phyloP scores from a whole-genome alignment of 2,113 vertebrate species.

The Corythoichthys haematopterus region DNA sequence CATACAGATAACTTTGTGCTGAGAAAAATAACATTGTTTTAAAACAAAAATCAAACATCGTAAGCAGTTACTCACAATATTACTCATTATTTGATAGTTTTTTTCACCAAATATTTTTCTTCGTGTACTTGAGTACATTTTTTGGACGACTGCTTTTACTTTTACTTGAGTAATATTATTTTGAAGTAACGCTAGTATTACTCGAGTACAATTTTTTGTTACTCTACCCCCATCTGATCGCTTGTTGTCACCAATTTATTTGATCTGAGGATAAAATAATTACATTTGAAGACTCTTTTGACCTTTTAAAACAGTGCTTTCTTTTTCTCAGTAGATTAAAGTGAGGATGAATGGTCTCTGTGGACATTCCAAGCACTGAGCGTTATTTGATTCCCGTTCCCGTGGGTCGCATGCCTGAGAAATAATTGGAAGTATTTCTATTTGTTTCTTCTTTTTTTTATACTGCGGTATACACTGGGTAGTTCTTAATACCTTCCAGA shows the following conservation, averaged over 20 bases:
- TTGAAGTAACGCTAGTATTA: too few species aligned
- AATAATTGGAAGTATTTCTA: conserved; percentile 70
- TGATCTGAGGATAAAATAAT: background rate
- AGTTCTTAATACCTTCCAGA: conserved; percentile 72
- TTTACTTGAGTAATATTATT: too few species aligned
- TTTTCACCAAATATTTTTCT: too few species aligned
- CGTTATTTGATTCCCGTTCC: conserved; percentile 63
- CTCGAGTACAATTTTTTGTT: too few species aligned
- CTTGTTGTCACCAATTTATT: background rate
- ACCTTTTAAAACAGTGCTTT: conserved; percentile 43
- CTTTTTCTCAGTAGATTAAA: conserved; percentile 56
- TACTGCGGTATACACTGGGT: conserved; percentile 64
- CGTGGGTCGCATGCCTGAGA: conserved; percentile 63
- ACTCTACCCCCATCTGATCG: too few species aligned
- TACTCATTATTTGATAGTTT: too few species aligned
- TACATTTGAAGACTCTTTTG: conserved; percentile 39
- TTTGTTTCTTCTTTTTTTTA: conserved; percentile 56
- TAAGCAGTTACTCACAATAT: too few species aligned
- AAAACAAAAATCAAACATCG: too few species aligned
- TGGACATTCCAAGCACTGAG: conserved; percentile 56
- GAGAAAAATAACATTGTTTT: too few species aligned
- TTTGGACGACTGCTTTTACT: too few species aligned
- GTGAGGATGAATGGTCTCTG: conserved; percentile 59
- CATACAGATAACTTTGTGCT: too few species aligned
- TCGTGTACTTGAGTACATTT: too few species aligned